phyloP scores from a whole-genome alignment of 2,113 vertebrate genomes.

The Tonatia bakeri region DNA sequence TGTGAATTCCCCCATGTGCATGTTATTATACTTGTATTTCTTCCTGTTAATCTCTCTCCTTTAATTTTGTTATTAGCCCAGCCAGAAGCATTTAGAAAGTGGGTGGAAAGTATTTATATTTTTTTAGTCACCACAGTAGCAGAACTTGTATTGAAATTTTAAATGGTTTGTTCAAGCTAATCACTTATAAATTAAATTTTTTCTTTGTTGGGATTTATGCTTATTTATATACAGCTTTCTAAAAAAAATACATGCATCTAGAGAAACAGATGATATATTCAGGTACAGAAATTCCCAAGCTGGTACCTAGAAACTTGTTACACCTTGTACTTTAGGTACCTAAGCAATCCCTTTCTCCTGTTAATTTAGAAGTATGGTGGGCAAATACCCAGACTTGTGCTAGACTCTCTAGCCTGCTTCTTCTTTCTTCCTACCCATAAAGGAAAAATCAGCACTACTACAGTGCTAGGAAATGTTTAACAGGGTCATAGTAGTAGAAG shows the following conservation, averaged over 20 bases:
- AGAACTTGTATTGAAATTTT: neutral
- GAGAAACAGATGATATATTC: neutral
- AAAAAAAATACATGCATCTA: neutral
- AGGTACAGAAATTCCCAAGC: neutral
- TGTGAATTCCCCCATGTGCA: neutral
- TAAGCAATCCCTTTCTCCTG: slow-evolving; percentile 3
- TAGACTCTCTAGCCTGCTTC: neutral
- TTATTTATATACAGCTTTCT: neutral
- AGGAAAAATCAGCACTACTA: neutral
- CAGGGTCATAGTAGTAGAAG: neutral
- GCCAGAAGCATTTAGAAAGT: neutral
- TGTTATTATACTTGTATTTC: neutral
- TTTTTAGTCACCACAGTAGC: neutral
- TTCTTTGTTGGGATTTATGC: neutral
- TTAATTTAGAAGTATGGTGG: neutral
- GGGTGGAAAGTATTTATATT: neutral
- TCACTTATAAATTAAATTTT: neutral
- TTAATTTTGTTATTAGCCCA: neutral
- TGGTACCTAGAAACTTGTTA: neutral
- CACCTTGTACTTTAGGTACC: slow-evolving; percentile 14
- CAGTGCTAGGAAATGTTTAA: neutral
- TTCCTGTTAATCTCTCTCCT: neutral
- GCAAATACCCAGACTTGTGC: neutral
- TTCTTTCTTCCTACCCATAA: neutral
- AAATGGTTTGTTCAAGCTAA: neutral